Evolutionary conservation across 2,888 invertebrate species (phyloP), one percentile per base, ranked within the genome.

Genomic region (Agonopterix arenella): DNA sequence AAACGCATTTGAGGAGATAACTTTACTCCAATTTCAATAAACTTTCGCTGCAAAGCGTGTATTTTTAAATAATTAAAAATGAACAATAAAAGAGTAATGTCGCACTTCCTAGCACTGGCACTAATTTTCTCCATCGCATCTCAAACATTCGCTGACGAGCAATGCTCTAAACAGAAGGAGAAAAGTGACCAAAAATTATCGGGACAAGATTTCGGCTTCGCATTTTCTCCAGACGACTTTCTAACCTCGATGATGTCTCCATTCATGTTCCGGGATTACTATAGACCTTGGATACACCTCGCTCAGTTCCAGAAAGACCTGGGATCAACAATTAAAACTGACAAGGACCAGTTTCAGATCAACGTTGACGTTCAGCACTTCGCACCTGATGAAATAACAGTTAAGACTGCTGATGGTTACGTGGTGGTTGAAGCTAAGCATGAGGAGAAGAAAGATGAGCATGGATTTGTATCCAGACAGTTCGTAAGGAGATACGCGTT

Each of bases 311-410:
- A 74, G 45, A 67, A 73, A 49, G 90, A 90, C 61, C 73, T 89
- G 44, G 89, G 83, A 0, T 90, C 89, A 2, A 89, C 82, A 36
- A 83, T 92, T 51, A 76, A 80, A 36, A 67, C 73, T 1, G 88
- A 90, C 59, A 84, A 89, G 13, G 84, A 91, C 44, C 82, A 74
- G 49, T 93, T 92, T 64, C 91, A 92, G 66, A 90, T 93, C 1
- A 91, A 91, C 60, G 74, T 95, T 61, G 95, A 95, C 64, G 94
- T 95, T 0, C 92, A 93, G 56, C 93, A 94, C 58, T 95, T 94
- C 62, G 76, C 90, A 2, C 95, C 95, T 0, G 91, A 92, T 45
- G 95, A 95, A 66, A 91, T 96, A 43, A 85, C 90, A 0, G 94
- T 96, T 0, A 95, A 94, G 71, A 93, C 93, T 0, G 89, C 91